Evolutionary conservation across 2,797 vertebrate genomes (phyloP).

Genomic region (Lophotriccus pileatus): DNA sequence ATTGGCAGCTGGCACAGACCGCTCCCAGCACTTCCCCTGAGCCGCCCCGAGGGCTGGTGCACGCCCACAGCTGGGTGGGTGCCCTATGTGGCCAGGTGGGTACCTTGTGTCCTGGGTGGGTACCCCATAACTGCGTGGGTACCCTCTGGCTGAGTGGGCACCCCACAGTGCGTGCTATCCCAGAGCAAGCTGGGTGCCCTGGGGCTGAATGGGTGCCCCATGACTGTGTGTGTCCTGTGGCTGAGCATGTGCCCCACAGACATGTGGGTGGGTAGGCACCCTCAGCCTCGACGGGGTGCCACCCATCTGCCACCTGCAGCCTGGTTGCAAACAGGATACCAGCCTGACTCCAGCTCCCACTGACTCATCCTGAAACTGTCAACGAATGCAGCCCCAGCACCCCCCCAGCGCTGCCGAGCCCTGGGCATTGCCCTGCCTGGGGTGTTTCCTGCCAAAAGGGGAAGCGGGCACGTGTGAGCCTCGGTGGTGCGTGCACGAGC

Average conservation of each 20-base stretch:
- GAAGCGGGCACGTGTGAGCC: not conserved
- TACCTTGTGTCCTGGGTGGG: not conserved
- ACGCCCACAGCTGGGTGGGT: not conserved
- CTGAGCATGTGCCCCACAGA: not conserved
- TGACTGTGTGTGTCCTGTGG: no score
- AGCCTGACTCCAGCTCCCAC: not conserved
- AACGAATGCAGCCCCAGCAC: not conserved
- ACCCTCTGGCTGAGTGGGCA: not conserved
- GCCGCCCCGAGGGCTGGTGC: not conserved
- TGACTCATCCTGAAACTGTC: conserved; percentile 26
- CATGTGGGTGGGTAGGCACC: not conserved
- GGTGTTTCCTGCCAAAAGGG: not conserved
- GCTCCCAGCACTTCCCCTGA: not conserved
- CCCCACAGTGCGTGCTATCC: not conserved
- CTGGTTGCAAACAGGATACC: conserved; percentile 46
- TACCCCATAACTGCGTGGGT: not conserved
- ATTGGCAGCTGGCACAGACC: not conserved
- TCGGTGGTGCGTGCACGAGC: fast-evolving
- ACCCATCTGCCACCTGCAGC: not conserved
- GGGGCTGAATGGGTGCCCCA: not conserved
- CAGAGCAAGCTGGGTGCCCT: not conserved
- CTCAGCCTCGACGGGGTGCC: not conserved
- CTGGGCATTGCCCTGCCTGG: fast-evolving
- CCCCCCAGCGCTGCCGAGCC: not conserved
- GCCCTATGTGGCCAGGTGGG: not conserved